phyloP scores from a whole-genome alignment of 2,113 vertebrate genomes.

The Anhinga rufa region DNA sequence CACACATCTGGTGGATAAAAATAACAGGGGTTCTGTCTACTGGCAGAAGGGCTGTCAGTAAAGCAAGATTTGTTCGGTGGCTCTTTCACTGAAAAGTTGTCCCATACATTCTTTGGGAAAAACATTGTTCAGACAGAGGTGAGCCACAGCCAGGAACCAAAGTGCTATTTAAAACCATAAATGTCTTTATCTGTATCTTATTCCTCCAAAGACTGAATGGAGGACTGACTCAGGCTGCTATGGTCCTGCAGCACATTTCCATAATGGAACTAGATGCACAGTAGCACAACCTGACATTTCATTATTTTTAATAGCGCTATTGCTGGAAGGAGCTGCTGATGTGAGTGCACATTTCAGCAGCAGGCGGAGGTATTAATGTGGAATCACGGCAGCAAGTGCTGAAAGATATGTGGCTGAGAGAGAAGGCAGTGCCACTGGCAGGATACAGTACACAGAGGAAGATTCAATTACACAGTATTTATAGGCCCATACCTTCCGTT shows the following conservation, averaged over 20 bases:
- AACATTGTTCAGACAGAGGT: neutral
- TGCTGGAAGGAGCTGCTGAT: constrained; percentile 35
- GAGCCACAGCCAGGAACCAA: neutral
- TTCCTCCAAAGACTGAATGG: neutral
- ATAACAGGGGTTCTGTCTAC: neutral
- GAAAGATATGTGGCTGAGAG: neutral
- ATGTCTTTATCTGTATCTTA: neutral
- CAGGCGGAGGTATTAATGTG: neutral
- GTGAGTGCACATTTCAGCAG: neutral
- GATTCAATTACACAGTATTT: constrained; percentile 21
- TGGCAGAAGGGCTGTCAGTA: neutral
- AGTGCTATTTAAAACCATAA: neutral
- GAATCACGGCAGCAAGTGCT: neutral
- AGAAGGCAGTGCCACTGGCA: constrained; percentile 12
- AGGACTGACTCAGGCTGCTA: neutral
- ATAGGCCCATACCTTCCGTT: neutral
- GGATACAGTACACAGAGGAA: neutral
- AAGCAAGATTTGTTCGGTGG: neutral
- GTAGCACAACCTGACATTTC: constrained; percentile 15
- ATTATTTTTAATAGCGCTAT: constrained; percentile 22
- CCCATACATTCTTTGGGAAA: neutral
- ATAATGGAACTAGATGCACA: neutral
- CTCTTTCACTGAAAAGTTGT: neutral
- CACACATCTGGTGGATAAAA: neutral
- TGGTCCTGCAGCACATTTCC: neutral